These are phyloP conservation scores for Tanypteryx hageni DNA, from an alignment of 2,888 invertebrate species.

Conservation along the genomic window DNA sequence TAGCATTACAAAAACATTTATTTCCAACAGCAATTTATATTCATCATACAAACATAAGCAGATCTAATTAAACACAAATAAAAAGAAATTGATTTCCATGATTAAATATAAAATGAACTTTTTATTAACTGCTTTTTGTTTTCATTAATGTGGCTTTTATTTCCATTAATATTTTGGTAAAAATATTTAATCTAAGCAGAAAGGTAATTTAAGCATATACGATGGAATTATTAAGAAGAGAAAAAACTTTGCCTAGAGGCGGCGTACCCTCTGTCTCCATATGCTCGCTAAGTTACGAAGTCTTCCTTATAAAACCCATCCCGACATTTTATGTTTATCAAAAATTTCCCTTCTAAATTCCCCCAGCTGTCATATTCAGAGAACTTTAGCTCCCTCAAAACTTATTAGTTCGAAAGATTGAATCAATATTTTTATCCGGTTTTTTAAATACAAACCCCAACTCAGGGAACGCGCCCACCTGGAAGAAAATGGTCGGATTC, in stretches of 20 bases:
- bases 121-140: no score
- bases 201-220: not conserved
- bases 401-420: conserved; percentile 1
- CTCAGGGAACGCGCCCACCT: not conserved
- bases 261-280: not conserved
- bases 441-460: not conserved
- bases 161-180: no score
- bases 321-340: not conserved
- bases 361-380: not conserved
- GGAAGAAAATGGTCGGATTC: not conserved
- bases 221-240: not conserved
- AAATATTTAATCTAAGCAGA: no score
- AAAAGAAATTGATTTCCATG: no score
- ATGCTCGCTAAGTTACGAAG: not conserved
- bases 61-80: no score
- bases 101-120: no score
- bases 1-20: no score
- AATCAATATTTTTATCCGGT: conserved; percentile 8
- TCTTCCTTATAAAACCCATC: not conserved
- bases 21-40: no score
- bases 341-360: not conserved
- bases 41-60: no score
- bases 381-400: not conserved
- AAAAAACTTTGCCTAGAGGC: not conserved
- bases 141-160: no score